Evolutionary conservation across 2,113 vertebrate genomes (phyloP).

Genomic region (Ondatra zibethicus): DNA sequence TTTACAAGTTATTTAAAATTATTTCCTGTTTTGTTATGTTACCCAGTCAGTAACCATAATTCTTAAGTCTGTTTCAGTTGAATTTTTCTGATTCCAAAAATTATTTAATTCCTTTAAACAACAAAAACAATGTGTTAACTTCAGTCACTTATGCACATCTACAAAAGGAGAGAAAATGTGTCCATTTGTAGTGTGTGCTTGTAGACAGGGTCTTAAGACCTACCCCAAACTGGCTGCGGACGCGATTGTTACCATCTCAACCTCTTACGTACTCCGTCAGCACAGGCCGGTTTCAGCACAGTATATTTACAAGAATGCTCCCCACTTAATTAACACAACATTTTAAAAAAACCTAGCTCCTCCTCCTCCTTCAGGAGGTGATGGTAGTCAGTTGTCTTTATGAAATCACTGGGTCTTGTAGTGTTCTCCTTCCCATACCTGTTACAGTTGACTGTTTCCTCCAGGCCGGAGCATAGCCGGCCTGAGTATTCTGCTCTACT

Average conservation of each 20-base stretch:
- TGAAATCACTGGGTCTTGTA: neutral
- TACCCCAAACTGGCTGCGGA: neutral
- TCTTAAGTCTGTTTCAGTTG: constrained; percentile 14
- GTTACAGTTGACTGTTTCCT: neutral
- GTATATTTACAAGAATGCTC: neutral
- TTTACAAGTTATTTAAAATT: constrained; percentile 22
- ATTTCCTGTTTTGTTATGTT: neutral
- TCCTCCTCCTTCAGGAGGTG: neutral
- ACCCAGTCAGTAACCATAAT: neutral
- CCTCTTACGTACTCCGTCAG: neutral
- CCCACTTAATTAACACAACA: neutral
- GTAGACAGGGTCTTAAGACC: neutral
- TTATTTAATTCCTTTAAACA: constrained; percentile 21
- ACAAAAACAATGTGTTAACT: neutral
- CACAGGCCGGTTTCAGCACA: neutral
- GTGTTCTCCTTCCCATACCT: neutral
- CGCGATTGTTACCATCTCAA: neutral
- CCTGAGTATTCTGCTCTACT: neutral
- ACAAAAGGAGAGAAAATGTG: neutral
- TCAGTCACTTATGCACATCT: neutral
- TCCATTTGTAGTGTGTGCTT: neutral
- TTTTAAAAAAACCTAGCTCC: neutral
- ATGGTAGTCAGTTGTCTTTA: neutral
- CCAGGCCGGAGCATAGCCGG: neutral
- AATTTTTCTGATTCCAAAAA: neutral